Conservation (phyloP, 2,888 invertebrate genomes). For the Gastracanthus pulcherrimus region DNA sequence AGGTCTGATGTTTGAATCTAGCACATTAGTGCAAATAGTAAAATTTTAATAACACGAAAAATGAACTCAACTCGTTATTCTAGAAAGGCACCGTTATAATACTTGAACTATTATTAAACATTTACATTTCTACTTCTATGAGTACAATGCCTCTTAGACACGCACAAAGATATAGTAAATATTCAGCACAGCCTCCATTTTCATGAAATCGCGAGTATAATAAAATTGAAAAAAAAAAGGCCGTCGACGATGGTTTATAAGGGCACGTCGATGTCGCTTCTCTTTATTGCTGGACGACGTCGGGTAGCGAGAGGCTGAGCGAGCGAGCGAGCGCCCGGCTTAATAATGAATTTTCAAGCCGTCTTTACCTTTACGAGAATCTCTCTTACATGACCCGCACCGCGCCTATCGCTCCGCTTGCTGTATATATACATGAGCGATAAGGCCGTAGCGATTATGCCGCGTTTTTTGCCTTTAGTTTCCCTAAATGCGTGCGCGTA, state of each 20-base stretch:
- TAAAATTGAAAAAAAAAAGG: not conserved
- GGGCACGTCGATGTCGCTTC: slow-evolving; percentile 59
- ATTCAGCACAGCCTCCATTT: too few species aligned
- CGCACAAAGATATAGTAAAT: too few species aligned
- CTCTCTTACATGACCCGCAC: slow-evolving; percentile 64
- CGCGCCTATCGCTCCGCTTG: slow-evolving; percentile 62
- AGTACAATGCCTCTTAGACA: too few species aligned
- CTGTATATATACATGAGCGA: slow-evolving; percentile 71
- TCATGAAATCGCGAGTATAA: too few species aligned
- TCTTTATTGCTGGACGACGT: slow-evolving; percentile 66
- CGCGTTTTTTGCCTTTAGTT: slow-evolving; percentile 70
- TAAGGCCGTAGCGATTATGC: slow-evolving; percentile 69
- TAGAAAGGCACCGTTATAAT: too few species aligned
- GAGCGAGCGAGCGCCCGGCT: slow-evolving; percentile 60
- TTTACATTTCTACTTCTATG: too few species aligned
- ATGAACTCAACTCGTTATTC: too few species aligned
- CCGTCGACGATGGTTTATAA: not conserved
- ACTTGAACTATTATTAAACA: too few species aligned
- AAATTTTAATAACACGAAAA: too few species aligned
- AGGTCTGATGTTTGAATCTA: too few species aligned
- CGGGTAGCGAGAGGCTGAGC: not conserved
- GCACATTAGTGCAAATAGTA: too few species aligned
- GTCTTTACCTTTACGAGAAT: slow-evolving; percentile 72
- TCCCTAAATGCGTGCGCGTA: slow-evolving; percentile 70
- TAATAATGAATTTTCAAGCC: slow-evolving; percentile 74